These are phyloP conservation scores for Grammomys surdaster DNA, from an alignment of 2,113 vertebrate species.

Conservation along the genomic window DNA sequence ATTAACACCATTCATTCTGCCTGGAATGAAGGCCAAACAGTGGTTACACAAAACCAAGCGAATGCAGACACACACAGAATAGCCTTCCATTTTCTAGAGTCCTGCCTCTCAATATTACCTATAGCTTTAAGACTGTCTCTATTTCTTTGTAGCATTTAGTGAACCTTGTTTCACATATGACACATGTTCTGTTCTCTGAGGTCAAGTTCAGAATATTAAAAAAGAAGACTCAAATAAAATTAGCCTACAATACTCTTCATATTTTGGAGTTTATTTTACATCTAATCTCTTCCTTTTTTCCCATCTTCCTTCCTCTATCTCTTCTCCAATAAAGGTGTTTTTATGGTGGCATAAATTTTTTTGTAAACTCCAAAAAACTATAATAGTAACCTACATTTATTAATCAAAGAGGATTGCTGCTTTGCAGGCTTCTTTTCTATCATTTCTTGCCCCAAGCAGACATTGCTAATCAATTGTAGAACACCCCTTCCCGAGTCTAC, in stretches of 20 bases:
- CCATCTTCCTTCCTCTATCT: no score
- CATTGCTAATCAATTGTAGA: background rate
- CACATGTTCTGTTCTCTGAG: background rate
- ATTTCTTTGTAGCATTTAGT: background rate
- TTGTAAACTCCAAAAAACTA: background rate
- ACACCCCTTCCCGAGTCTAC: background rate
- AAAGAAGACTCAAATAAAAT: background rate
- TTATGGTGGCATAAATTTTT: background rate
- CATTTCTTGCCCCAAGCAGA: background rate
- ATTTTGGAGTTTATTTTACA: background rate
- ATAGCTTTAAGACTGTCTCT: background rate
- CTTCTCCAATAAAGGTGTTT: background rate
- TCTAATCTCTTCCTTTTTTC: background rate
- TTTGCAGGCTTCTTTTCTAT: background rate
- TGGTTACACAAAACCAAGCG: conserved; percentile 41
- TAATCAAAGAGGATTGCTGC: background rate
- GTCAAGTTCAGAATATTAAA: conserved; percentile 10
- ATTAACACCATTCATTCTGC: conserved; percentile 81
- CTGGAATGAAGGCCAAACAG: conserved; percentile 48
- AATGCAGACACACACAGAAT: background rate
- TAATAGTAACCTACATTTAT: background rate
- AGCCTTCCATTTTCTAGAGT: background rate
- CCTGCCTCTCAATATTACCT: background rate
- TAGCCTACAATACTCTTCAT: background rate
- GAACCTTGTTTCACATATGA: background rate